Evolutionary conservation across 2,888 invertebrate species (phyloP).

Genomic region (Osedax frankpressi): DNA sequence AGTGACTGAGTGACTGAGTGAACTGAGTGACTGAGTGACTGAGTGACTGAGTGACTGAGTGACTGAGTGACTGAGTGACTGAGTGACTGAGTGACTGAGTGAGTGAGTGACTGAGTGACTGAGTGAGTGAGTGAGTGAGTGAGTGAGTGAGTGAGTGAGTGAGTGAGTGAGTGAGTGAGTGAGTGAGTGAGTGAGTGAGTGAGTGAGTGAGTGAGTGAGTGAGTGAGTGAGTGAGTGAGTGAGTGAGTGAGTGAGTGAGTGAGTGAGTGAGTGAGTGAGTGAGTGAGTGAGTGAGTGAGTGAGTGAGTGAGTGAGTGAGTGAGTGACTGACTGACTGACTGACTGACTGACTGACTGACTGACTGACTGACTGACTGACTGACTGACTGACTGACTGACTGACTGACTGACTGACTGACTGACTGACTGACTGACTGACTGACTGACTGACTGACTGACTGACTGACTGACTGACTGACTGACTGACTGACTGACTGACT

Average conservation of each 20-base stretch:
- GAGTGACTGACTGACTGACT: too few species aligned
- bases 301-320: neutral
- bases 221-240: neutral
- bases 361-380: too few species aligned
- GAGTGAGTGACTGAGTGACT: neutral
- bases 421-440: too few species aligned
- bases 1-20: too few species aligned
- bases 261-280: neutral
- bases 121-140: neutral
- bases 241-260: neutral
- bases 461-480: too few species aligned
- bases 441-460: too few species aligned
- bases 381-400: too few species aligned
- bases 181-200: neutral
- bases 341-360: too few species aligned
- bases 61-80: constrained; percentile 9
- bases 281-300: neutral
- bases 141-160: neutral
- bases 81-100: constrained; percentile 8
- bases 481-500: too few species aligned
- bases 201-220: neutral
- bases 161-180: neutral
- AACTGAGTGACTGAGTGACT: neutral
- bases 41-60: constrained; percentile 7
- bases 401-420: too few species aligned